These are phyloP conservation scores for Athrips mouffetella DNA, from an alignment of 2,888 invertebrate genomes.

Conservation along the genomic window DNA sequence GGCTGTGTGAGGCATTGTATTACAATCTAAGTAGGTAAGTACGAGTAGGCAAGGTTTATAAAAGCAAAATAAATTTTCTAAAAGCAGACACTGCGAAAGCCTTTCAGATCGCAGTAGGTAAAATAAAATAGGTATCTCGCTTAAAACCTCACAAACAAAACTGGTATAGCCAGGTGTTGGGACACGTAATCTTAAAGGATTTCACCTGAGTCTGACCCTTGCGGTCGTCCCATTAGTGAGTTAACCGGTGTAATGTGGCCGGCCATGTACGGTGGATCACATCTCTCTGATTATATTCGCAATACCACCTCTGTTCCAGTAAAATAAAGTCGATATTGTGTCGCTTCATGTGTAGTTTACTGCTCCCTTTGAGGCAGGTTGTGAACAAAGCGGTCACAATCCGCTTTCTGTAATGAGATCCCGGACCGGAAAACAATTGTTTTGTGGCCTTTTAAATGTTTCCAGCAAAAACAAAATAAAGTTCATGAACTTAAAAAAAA, in stretches of 20 bases:
- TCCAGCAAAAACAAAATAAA: background rate
- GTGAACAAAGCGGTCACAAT: background rate
- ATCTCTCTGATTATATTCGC: too few species aligned
- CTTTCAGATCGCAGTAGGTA: too few species aligned
- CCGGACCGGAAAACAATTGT: background rate
- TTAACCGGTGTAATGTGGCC: background rate
- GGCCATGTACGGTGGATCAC: background rate
- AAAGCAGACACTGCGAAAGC: background rate
- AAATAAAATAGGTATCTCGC: too few species aligned
- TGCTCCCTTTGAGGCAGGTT: background rate
- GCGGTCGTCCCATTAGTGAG: background rate
- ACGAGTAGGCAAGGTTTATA: background rate
- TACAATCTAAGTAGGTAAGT: too few species aligned
- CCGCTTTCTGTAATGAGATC: constrained; percentile 7
- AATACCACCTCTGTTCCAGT: too few species aligned
- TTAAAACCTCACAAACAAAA: background rate
- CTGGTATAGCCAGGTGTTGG: constrained; percentile 1
- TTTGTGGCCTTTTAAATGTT: background rate
- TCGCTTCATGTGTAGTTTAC: background rate
- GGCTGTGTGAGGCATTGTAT: too few species aligned
- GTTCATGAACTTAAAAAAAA: background rate
- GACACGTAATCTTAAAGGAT: background rate
- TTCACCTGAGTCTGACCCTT: background rate
- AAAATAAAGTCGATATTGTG: too few species aligned
- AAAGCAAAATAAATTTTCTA: background rate